phyloP scores from a whole-genome alignment of 2,888 invertebrate genomes.

The Rhimphoctona megacephalus region DNA sequence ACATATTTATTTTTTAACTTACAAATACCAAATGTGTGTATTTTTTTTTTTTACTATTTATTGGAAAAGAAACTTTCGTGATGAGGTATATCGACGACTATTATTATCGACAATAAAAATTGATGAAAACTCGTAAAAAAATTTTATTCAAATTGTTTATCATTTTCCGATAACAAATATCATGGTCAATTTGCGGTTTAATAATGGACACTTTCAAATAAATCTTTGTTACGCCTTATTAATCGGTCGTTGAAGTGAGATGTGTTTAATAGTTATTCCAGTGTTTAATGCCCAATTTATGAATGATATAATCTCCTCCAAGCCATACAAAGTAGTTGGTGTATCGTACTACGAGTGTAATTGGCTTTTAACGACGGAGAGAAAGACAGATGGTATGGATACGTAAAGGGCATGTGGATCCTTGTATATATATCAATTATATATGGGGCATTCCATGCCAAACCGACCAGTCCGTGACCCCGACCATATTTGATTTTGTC shows the following conservation, averaged over 20 bases:
- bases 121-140: too few relatives aligned
- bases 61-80: too few relatives aligned
- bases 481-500: too few relatives aligned
- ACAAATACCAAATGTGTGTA: too few relatives aligned
- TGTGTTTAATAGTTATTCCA: not conserved
- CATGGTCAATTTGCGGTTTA: not conserved
- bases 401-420: constrained; percentile 26
- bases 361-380: constrained; percentile 55
- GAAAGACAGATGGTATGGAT: constrained; percentile 32
- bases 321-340: constrained; percentile 34
- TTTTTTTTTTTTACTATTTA: too few relatives aligned
- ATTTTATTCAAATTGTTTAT: too few relatives aligned
- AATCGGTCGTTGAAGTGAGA: not conserved
- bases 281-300: constrained; percentile 39
- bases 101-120: too few relatives aligned
- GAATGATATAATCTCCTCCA: constrained; percentile 46
- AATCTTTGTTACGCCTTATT: not conserved
- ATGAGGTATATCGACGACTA: too few relatives aligned
- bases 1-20: too few relatives aligned
- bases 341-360: constrained; percentile 38
- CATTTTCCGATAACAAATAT: not conserved
- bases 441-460: too few relatives aligned
- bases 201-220: not conserved
- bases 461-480: too few relatives aligned
- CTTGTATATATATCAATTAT: constrained; percentile 32